Evolutionary conservation across 1,140 invertebrate species (phyloP).

Genomic region (Caenorhabditis tropicalis): DNA sequence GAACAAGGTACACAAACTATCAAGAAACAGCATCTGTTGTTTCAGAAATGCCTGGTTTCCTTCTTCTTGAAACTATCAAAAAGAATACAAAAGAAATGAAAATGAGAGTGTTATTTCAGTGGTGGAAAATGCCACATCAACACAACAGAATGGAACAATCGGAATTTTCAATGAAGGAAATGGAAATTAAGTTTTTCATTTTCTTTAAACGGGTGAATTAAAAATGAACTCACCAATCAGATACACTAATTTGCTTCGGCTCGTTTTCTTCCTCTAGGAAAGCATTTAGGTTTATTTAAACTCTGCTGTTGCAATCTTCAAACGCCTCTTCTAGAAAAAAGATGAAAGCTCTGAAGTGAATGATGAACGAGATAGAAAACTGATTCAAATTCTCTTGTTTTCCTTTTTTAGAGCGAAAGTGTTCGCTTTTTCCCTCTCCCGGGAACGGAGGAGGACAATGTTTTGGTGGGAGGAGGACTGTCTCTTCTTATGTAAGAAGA

Average conservation of each 20-base stretch:
- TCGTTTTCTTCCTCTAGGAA: too few species aligned
- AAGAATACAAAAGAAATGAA: neutral
- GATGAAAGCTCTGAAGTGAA: neutral
- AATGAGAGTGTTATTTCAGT: neutral
- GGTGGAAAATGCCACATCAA: neutral
- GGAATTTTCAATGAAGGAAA: too few species aligned
- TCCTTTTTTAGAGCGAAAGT: neutral
- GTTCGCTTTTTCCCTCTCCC: neutral
- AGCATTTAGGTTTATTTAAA: too few species aligned
- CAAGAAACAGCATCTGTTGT: neutral
- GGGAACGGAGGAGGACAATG: neutral
- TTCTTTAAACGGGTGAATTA: too few species aligned
- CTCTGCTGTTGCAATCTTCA: too few species aligned
- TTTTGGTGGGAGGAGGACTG: neutral
- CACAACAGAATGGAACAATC: neutral
- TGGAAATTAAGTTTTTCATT: too few species aligned
- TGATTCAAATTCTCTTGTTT: too few species aligned
- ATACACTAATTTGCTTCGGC: too few species aligned
- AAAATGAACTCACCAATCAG: too few species aligned
- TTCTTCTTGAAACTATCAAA: constrained; percentile 15
- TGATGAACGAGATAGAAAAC: neutral
- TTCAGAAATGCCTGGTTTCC: neutral
- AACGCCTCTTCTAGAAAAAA: neutral
- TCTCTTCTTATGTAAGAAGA: constrained; percentile 10
- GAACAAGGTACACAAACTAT: neutral